These are phyloP conservation scores for Lucilia sericata DNA, from an alignment of 1,140 invertebrate genomes.

Conservation along the genomic window DNA sequence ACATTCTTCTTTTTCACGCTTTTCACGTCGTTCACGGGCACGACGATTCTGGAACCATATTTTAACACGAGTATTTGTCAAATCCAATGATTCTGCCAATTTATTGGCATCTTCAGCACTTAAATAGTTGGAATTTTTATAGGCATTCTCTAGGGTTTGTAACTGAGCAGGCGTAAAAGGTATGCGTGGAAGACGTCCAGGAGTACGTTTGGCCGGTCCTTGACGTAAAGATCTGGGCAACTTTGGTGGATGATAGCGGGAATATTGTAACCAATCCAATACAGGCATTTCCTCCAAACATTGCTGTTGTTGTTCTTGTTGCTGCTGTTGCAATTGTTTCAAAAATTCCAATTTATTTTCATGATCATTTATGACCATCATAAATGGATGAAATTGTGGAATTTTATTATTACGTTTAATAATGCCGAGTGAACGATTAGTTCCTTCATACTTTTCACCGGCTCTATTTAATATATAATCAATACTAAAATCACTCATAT, in stretches of 20 bases:
- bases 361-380: constrained; percentile 4
- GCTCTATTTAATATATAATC: constrained; percentile 70
- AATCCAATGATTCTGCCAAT: constrained; percentile 66
- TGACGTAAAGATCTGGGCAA: constrained; percentile 69
- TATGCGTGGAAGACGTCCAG: constrained; percentile 70
- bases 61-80: constrained; percentile 76
- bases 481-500: constrained; percentile 69
- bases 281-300: constrained; percentile 54
- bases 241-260: constrained; percentile 80
- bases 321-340: constrained; percentile 3
- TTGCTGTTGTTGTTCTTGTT: constrained; percentile 38
- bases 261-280: constrained; percentile 78
- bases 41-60: constrained; percentile 87
- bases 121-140: constrained; percentile 69
- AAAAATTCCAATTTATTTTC: constrained; percentile 19
- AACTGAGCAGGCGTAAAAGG: constrained; percentile 70
- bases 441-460: constrained; percentile 63
- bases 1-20: constrained; percentile 64
- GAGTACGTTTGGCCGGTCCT: constrained; percentile 68
- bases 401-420: constrained; percentile 33
- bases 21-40: constrained; percentile 77
- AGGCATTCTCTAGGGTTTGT: constrained; percentile 68
- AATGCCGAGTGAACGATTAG: constrained; percentile 59
- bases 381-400: constrained; percentile 21
- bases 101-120: constrained; percentile 70